A percentile compares a stretch with the other conserved stretches of the same genome.
These are phyloP conservation scores for Crotalus helleri DNA, from an alignment of 2,113 vertebrate species.

Conservation along the genomic window DNA sequence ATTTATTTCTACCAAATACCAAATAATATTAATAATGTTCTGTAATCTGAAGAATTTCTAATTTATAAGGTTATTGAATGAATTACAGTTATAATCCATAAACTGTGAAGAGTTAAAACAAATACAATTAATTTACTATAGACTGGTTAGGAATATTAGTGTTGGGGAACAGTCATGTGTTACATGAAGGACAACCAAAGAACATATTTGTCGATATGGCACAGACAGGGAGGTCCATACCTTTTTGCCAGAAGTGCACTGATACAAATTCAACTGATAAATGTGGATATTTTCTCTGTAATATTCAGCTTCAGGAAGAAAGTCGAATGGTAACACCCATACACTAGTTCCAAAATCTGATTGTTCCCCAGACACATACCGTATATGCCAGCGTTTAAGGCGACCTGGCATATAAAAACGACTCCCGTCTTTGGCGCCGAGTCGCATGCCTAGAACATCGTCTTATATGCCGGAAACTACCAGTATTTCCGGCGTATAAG, in stretches of 20 bases:
- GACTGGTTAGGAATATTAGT: background rate
- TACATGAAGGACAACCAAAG: background rate
- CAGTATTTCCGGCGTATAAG: too few species aligned
- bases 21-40: constrained; percentile 1
- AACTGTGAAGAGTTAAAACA: background rate
- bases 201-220: background rate
- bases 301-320: background rate
- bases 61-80: constrained; percentile 12
- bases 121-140: background rate
- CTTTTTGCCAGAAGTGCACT: background rate
- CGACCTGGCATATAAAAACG: too few species aligned
- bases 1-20: background rate
- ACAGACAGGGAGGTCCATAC: background rate
- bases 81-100: constrained; percentile 15
- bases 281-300: background rate
- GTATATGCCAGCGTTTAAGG: too few species aligned
- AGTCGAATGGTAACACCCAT: background rate
- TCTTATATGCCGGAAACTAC: too few species aligned
- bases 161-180: background rate
- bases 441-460: too few species aligned
- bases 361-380: background rate
- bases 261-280: background rate
- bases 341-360: background rate
- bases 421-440: too few species aligned
- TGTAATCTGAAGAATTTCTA: constrained; percentile 3